phyloP scores from a whole-genome alignment of 2,113 vertebrate genomes.

The Dryoscopus gambensis region DNA sequence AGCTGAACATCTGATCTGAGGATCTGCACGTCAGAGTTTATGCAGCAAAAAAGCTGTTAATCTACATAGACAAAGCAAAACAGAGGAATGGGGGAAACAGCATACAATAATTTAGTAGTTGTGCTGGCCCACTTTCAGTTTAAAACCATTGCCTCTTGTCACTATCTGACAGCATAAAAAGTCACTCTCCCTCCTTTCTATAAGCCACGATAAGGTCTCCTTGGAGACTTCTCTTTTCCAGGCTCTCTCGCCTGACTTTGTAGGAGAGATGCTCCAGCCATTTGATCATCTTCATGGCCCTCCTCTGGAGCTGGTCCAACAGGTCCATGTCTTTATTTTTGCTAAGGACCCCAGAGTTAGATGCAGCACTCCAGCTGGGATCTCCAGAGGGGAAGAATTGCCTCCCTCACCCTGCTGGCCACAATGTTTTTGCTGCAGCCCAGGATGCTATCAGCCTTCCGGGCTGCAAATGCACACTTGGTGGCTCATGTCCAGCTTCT shows the following conservation, averaged over 20 bases:
- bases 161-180: background rate
- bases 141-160: background rate
- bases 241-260: background rate
- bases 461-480: fast-evolving
- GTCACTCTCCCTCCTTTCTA: background rate
- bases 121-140: background rate
- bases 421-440: background rate
- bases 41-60: background rate
- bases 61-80: background rate
- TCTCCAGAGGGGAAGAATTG: background rate
- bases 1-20: background rate
- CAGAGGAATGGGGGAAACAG: background rate
- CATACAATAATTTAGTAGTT: background rate
- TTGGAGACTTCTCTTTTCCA: background rate
- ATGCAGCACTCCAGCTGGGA: background rate
- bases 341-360: background rate
- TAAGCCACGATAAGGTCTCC: background rate
- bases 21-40: background rate
- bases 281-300: background rate
- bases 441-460: background rate
- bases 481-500: background rate
- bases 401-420: background rate
- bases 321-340: background rate
- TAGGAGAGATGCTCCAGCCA: background rate
- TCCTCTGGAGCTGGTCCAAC: background rate